Evolutionary conservation across 2,888 invertebrate genomes (phyloP), one percentile per base, ranked within the genome.

Genomic region (Panorpa germanica): DNA sequence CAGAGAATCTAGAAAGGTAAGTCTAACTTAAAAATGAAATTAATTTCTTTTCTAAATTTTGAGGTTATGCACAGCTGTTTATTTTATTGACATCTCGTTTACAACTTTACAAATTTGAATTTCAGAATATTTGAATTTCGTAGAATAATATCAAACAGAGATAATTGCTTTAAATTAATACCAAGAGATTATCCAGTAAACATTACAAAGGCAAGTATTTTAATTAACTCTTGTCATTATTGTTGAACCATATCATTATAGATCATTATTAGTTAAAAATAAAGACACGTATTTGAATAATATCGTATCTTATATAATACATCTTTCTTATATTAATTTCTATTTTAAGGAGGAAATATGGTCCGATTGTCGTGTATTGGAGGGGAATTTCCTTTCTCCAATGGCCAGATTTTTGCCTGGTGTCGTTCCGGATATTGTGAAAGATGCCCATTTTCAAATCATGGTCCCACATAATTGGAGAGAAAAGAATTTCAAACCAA

Each of bases 81-180:
- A 27, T 7, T n/a, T 9, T 28, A 9, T 3, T n/a, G n/a, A n/a
- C n/a, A n/a, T n/a, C n/a, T n/a, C n/a, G n/a, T n/a, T n/a, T 15
- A 20, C 13, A 25, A 20, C 10, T 28, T 16, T 25, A 31, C 33
- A 23, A 35, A 29, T 40, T 41, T 35, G 39, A 42, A 47, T 65
- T 71, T 42, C 59, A 90, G 90, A 58, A 68, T 95, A 52, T 85
- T 93, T 57, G 73, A 82, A 49, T 88, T 91, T 52, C 63, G 88
- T 37, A 86, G 86, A 65, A 58, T 81, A 29, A 72, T 93, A 28
- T 78, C 85, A 2, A 71, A 78, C 47, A 66, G 91, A 40, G 74
- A 81, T 41, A 63, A 67, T 39, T 91, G 90, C 52, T 76, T 67
- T 47, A 70, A 75, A 47, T 61, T 93, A 39, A 71, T 93, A 25